Conservation (phyloP, 2,888 invertebrate genomes). For the Empis livida region DNA sequence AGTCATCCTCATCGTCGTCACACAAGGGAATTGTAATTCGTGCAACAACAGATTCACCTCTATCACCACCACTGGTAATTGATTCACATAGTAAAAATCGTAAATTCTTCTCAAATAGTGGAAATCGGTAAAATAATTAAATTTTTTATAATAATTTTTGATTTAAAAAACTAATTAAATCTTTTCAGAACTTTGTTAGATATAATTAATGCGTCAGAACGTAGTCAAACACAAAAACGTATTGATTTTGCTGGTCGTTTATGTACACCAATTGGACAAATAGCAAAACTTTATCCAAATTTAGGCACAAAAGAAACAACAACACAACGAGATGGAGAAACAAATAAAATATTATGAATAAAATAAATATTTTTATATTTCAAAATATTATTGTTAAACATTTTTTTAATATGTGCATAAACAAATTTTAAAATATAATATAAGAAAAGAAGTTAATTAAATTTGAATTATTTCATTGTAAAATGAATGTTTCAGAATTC, state of each 20-base stretch:
- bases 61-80: conserved; percentile 60
- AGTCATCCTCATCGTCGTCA: neutral
- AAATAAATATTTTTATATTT: neutral
- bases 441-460: too few species aligned
- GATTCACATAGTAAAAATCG: conserved; percentile 11
- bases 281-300: conserved; percentile 64
- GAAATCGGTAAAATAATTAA: conserved; percentile 19
- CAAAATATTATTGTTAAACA: too few species aligned
- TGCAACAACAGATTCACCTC: conserved; percentile 73
- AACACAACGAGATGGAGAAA: conserved; percentile 4
- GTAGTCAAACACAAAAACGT: conserved; percentile 37
- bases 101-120: conserved; percentile 20
- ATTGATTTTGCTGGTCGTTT: conserved; percentile 52
- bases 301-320: conserved; percentile 34
- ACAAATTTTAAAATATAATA: too few species aligned
- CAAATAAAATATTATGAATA: neutral
- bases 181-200: conserved; percentile 39
- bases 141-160: neutral
- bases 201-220: conserved; percentile 40
- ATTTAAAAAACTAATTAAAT: neutral
- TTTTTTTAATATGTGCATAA: too few species aligned
- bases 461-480: conserved; percentile 9
- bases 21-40: conserved; percentile 42
- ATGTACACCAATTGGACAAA: conserved; percentile 46
- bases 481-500: conserved; percentile 16